Percentiles rank a stretch among this genome's conserved stretches.
These are phyloP conservation scores for Zelleria hepariella DNA, from an alignment of 2,888 invertebrate genomes.

Conservation along the genomic window DNA sequence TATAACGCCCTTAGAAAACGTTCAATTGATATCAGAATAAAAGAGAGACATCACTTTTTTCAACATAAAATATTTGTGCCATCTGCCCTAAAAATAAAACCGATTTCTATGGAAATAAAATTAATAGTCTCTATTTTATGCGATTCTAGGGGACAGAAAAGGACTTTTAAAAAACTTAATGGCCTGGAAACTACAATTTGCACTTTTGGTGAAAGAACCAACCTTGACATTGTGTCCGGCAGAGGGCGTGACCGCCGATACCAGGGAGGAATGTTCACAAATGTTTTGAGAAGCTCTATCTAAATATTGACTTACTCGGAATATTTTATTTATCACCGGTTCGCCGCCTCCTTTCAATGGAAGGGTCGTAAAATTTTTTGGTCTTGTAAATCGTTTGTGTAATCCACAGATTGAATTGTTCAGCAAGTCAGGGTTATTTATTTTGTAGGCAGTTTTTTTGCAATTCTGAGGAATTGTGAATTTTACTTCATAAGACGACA, in stretches of 20 bases:
- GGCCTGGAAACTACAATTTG: conserved; percentile 68
- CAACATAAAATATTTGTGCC: background rate
- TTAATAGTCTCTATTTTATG: conserved; percentile 44
- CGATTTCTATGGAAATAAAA: conserved; percentile 44
- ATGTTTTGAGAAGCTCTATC: conserved; percentile 57
- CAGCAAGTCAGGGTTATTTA: background rate
- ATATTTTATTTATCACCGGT: conserved; percentile 18
- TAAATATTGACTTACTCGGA: conserved; percentile 64
- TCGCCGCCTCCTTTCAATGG: conserved; percentile 2
- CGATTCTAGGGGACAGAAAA: conserved; percentile 14
- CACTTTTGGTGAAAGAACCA: conserved; percentile 41
- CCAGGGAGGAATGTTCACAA: conserved; percentile 31
- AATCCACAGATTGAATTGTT: background rate
- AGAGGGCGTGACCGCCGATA: conserved; percentile 59
- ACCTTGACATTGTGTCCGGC: conserved; percentile 36
- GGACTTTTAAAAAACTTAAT: conserved; percentile 56
- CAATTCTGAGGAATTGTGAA: background rate
- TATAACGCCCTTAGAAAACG: too few relatives aligned
- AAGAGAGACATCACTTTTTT: conserved; percentile 3
- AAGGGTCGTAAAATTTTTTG: conserved; percentile 10
- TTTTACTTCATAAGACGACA: background rate
- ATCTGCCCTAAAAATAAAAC: conserved; percentile 22
- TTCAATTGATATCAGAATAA: too few relatives aligned
- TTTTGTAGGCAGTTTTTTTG: background rate
- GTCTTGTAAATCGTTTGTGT: conserved; percentile 12